A percentile compares a stretch with the other conserved stretches of the same genome.
Conservation (phyloP, 2,888 invertebrate genomes). For the Theretra japonica region DNA sequence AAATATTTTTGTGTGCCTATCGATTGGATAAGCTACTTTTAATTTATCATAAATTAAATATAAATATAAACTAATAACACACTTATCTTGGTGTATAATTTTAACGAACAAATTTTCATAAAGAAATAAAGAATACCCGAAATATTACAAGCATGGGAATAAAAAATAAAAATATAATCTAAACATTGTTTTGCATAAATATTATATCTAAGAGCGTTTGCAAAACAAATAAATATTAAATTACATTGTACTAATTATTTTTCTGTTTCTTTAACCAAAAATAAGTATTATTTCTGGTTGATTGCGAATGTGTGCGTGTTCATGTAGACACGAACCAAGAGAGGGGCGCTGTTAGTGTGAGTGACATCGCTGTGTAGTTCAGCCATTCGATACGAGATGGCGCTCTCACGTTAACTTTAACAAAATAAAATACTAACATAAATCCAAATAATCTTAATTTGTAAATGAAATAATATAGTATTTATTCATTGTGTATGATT, state of each 20-base stretch:
- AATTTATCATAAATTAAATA: no score
- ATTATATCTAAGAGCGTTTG: no score
- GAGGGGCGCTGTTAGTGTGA: conserved; percentile 42
- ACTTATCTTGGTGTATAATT: no score
- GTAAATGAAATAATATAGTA: not conserved
- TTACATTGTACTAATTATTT: not conserved
- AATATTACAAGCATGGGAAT: no score
- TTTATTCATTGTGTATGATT: not conserved
- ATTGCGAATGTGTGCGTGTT: conserved; percentile 48
- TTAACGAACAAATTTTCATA: no score
- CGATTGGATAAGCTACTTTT: no score
- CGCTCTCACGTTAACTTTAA: conserved; percentile 47
- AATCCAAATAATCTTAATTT: not conserved
- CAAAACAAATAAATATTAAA: not conserved
- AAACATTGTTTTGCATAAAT: no score
- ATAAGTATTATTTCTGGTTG: not conserved
- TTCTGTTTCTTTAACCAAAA: not conserved
- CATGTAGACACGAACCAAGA: conserved; percentile 42
- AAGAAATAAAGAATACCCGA: no score
- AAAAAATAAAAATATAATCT: no score
- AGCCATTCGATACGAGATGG: conserved; percentile 76
- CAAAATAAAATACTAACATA: not conserved
- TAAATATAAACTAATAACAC: no score
- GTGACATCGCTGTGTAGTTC: conserved; percentile 53
- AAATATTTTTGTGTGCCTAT: not conserved